These are phyloP conservation scores for Clavelina lepadiformis DNA, from an alignment of 23 tunicate genomes.

Conservation along the genomic window DNA sequence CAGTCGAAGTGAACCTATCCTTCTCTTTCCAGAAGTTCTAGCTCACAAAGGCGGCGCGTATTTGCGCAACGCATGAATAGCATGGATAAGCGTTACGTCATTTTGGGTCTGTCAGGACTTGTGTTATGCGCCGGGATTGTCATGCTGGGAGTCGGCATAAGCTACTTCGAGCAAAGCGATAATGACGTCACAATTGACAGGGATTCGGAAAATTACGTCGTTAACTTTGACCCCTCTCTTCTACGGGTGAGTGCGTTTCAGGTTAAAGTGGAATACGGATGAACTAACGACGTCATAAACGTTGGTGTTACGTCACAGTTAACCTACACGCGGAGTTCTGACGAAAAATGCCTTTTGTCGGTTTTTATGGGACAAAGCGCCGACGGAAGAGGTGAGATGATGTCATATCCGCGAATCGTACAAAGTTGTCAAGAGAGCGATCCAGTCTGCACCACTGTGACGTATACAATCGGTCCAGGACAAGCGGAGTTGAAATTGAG, in stretches of 20 bases:
- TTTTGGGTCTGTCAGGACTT: too few relatives aligned
- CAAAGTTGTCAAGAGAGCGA: neutral
- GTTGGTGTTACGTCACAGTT: neutral
- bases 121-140: conserved; percentile 31
- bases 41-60: too few relatives aligned
- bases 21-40: too few relatives aligned
- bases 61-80: too few relatives aligned
- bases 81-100: too few relatives aligned
- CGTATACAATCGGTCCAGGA: neutral
- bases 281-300: neutral
- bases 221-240: neutral
- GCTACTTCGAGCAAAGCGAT: conserved; percentile 4
- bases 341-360: conserved; percentile 3
- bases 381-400: conserved; percentile 12
- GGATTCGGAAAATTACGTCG: neutral
- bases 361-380: conserved; percentile 11
- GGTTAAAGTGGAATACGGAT: neutral
- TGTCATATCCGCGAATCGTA: conserved; percentile 2
- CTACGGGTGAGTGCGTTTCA: neutral
- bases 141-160: conserved; percentile 25
- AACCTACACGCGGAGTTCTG: neutral
- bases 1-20: too few relatives aligned
- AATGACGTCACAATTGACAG: too few relatives aligned
- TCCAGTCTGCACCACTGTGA: conserved; percentile 5
- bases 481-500: neutral